A percentile compares a stretch with the other conserved stretches of the same genome.
phyloP scores from a whole-genome alignment of 2,797 vertebrate genomes.

The Sebastes nivosus region DNA sequence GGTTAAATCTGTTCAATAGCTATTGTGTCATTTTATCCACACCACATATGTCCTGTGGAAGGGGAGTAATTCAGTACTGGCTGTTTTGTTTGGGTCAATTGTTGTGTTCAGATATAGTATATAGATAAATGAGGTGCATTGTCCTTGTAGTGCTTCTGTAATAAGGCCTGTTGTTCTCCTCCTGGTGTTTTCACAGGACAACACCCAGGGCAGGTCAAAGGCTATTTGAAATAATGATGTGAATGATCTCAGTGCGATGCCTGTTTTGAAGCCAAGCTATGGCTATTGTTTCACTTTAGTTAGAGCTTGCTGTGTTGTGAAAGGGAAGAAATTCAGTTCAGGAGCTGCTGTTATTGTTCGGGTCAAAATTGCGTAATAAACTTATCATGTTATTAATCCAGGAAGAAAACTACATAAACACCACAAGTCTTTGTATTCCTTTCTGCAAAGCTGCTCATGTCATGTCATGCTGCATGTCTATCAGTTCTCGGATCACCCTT shows the following conservation, averaged over 20 bases:
- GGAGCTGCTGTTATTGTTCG: neutral
- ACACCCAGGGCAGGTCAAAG: constrained; percentile 42
- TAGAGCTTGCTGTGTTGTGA: neutral
- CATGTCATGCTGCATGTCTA: neutral
- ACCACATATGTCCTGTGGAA: constrained; percentile 2
- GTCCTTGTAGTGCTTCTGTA: constrained; percentile 18
- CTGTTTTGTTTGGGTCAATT: constrained; percentile 10
- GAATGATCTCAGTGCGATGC: constrained; percentile 15
- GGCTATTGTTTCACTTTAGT: constrained; percentile 23
- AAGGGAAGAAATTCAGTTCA: neutral
- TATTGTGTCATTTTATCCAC: neutral
- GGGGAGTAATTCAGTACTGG: constrained; percentile 2
- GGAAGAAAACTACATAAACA: neutral
- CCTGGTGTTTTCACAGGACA: constrained; percentile 38
- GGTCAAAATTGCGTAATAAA: neutral
- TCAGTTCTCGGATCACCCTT: neutral
- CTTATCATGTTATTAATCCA: neutral
- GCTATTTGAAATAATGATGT: constrained; percentile 18
- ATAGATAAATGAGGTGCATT: constrained; percentile 50
- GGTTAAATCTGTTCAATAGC: constrained; percentile 4
- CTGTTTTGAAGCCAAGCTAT: constrained; percentile 1
- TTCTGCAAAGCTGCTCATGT: neutral
- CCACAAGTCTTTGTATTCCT: neutral
- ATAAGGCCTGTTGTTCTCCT: constrained; percentile 18
- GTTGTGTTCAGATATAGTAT: constrained; percentile 23